Conservation (phyloP, 2,888 invertebrate species). For the Brassicogethes aeneus region DNA sequence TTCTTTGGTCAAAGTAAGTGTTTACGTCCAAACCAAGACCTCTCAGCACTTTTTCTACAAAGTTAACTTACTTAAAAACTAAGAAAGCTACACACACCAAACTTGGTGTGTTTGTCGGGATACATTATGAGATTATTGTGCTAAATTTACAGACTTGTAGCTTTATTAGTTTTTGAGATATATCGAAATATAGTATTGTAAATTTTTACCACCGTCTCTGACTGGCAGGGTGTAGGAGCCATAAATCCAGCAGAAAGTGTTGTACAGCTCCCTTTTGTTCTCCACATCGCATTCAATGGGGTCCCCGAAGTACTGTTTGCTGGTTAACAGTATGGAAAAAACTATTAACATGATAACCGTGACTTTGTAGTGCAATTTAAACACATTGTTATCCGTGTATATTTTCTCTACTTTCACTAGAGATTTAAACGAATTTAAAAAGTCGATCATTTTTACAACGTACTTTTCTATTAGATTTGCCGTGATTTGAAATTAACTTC, state of each 20-base stretch:
- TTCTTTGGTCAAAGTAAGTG: neutral
- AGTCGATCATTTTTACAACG: constrained; percentile 47
- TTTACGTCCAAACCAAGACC: constrained; percentile 41
- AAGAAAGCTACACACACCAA: too few relatives aligned
- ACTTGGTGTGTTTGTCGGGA: too few relatives aligned
- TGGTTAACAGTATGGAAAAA: constrained; percentile 65
- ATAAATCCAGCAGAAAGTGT: constrained; percentile 73
- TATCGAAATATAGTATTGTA: too few relatives aligned
- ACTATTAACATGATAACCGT: constrained; percentile 64
- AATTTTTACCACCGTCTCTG: too few relatives aligned
- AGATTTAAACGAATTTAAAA: constrained; percentile 57
- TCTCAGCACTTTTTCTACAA: constrained; percentile 30
- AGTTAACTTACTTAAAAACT: too few relatives aligned
- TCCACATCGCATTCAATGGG: constrained; percentile 67
- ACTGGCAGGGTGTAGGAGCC: constrained; percentile 57
- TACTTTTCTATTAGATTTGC: too few relatives aligned
- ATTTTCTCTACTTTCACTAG: constrained; percentile 58
- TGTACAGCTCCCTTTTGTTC: constrained; percentile 49
- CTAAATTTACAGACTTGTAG: neutral
- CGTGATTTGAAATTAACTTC: too few relatives aligned
- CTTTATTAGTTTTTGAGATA: neutral
- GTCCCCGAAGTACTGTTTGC: constrained; percentile 79
- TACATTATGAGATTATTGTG: too few relatives aligned
- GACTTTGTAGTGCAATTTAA: constrained; percentile 64
- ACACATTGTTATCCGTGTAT: constrained; percentile 67